Conservation (phyloP, 1,140 invertebrate species). For the Ceratosolen solmsi region DNA sequence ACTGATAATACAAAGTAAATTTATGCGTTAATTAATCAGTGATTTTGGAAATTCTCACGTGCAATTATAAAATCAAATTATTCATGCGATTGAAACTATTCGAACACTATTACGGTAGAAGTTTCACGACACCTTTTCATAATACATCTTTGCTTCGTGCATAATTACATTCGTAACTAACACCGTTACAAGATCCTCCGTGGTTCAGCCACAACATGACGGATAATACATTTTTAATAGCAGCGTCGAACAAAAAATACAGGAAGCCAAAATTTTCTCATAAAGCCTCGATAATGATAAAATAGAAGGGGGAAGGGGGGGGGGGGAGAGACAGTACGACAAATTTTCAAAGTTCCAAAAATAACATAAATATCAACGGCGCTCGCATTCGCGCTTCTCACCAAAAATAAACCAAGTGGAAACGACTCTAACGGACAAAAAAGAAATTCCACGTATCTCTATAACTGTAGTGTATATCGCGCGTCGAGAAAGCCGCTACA, state of each 20-base stretch:
- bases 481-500: conserved; percentile 11
- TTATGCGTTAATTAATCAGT: too few species aligned
- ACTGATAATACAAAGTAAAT: too few species aligned
- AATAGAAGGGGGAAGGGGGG: neutral
- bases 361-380: conserved; percentile 14
- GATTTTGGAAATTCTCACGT: too few species aligned
- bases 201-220: neutral
- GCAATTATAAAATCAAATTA: too few species aligned
- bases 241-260: neutral
- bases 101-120: neutral
- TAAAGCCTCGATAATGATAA: neutral
- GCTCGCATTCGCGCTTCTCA: neutral
- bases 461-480: neutral
- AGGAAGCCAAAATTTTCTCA: neutral
- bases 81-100: neutral
- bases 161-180: neutral
- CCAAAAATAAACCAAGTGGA: conserved; percentile 13
- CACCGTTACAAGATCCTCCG: neutral
- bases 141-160: neutral
- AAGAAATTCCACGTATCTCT: neutral
- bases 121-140: neutral
- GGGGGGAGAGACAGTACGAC: neutral
- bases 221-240: conserved; percentile 11
- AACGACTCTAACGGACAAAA: neutral
- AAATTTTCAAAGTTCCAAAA: conserved; percentile 28